phyloP scores from a whole-genome alignment of 2,888 invertebrate species.

The Rhagonycha fulva region DNA sequence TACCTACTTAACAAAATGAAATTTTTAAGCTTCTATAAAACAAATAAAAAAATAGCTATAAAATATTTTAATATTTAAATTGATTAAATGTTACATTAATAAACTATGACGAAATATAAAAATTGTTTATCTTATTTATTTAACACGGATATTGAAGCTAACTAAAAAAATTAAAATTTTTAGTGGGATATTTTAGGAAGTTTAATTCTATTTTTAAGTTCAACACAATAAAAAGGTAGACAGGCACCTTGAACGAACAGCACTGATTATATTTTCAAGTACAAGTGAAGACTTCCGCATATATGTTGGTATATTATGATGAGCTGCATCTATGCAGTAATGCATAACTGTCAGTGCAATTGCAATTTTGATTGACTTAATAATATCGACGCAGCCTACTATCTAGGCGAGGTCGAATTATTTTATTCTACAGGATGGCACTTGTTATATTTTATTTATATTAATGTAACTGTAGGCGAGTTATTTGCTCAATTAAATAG shows the following conservation, averaged over 20 bases:
- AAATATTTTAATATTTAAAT: neutral
- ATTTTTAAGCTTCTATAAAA: neutral
- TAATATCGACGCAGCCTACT: conserved; percentile 27
- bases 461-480: conserved; percentile 55
- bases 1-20: no score
- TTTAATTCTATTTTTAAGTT: neutral
- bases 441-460: conserved; percentile 56
- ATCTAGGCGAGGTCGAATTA: conserved; percentile 47
- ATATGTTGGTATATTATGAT: conserved; percentile 6
- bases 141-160: neutral
- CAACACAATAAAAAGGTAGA: neutral
- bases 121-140: neutral
- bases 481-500: conserved; percentile 52
- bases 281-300: conserved; percentile 14
- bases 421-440: conserved; percentile 52
- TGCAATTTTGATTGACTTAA: conserved; percentile 31
- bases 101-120: neutral
- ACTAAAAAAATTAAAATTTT: no score
- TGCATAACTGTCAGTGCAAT: conserved; percentile 19
- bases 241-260: neutral
- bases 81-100: neutral
- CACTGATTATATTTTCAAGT: neutral
- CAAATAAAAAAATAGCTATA: neutral
- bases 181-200: neutral
- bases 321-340: conserved; percentile 8